A percentile compares a stretch with the other conserved stretches of the same genome.
Evolutionary conservation across 2,113 vertebrate species (phyloP).

Genomic region (Sula dactylatra): DNA sequence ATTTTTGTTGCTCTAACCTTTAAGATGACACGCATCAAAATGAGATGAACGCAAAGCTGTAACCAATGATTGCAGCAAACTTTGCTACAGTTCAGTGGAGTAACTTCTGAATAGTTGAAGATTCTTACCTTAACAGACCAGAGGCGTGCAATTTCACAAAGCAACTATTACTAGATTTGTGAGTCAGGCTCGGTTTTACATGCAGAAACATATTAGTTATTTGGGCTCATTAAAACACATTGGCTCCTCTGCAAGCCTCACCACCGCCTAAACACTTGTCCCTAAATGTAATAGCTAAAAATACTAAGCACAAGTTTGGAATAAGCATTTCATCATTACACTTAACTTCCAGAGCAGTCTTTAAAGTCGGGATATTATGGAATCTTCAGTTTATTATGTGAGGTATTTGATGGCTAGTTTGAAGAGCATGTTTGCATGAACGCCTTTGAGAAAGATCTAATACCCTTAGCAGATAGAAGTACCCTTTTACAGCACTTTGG

Average conservation of each 20-base stretch:
- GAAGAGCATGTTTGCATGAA: not conserved
- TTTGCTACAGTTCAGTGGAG: not conserved
- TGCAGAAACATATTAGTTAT: not conserved
- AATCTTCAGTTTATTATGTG: not conserved
- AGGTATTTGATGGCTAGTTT: not conserved
- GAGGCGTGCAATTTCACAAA: not conserved
- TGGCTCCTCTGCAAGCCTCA: accelerated
- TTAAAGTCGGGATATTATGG: not conserved
- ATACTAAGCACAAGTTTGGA: not conserved
- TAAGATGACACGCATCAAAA: not conserved
- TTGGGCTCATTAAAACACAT: not conserved
- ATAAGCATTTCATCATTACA: not conserved
- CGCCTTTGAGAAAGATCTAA: not conserved
- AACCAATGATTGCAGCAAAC: not conserved
- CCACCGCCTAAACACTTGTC: not conserved
- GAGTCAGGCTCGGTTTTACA: not conserved
- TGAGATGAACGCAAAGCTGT: not conserved
- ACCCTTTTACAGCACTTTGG: not conserved
- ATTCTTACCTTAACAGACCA: not conserved
- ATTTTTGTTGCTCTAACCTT: not conserved
- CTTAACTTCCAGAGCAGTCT: not conserved
- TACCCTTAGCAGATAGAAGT: not conserved
- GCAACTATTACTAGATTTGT: not conserved
- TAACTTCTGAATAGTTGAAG: not conserved
- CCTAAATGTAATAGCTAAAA: not conserved